Conservation (phyloP, 2,113 vertebrate genomes). For the Microcebus griseorufus region DNA sequence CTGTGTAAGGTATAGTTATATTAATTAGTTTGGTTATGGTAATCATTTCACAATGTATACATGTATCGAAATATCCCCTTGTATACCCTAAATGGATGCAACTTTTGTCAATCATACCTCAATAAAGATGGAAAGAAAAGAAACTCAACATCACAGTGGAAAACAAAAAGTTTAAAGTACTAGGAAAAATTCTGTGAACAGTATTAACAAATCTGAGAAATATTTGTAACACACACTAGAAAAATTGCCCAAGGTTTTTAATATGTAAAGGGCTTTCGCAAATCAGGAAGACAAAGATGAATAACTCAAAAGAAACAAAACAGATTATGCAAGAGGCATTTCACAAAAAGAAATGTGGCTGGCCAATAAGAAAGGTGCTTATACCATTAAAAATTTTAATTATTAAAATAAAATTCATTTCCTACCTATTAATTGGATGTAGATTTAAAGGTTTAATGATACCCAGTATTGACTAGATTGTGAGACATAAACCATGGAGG, state of each 20-base stretch:
- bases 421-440: not conserved
- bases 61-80: not conserved
- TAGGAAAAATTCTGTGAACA: not conserved
- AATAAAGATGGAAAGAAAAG: not conserved
- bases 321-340: not conserved
- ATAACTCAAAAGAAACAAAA: not conserved
- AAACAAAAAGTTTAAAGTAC: not conserved
- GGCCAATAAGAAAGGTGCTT: not conserved
- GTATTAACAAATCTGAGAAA: not conserved
- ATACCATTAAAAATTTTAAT: not conserved
- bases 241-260: not conserved
- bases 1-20: not conserved
- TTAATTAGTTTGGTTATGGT: not conserved
- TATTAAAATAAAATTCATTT: not conserved
- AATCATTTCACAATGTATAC: not conserved
- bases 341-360: not conserved
- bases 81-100: not conserved
- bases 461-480: not conserved
- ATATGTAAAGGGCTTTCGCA: not conserved
- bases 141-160: not conserved
- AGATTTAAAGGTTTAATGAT: not conserved
- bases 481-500: not conserved
- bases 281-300: not conserved
- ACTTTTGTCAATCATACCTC: not conserved
- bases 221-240: constrained; percentile 12